These are phyloP conservation scores for Thelaira solivaga DNA, from an alignment of 2,888 invertebrate genomes.

Conservation along the genomic window DNA sequence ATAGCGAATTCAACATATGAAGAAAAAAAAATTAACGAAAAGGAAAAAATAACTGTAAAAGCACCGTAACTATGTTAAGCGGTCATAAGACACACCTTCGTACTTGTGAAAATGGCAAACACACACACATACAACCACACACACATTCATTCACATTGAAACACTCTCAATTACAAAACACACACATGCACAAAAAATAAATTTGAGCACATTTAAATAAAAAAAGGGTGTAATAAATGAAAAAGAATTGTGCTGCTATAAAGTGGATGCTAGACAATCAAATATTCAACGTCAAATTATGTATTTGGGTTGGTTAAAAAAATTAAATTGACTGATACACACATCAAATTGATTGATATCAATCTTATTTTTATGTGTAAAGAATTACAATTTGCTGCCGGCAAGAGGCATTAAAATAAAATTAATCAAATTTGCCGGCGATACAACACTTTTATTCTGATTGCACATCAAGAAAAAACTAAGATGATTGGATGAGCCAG, in stretches of 20 bases:
- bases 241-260: not conserved
- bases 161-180: not conserved
- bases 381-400: too few relatives aligned
- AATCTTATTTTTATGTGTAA: too few relatives aligned
- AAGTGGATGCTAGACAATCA: too few relatives aligned
- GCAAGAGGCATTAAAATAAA: too few relatives aligned
- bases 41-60: conserved; percentile 39
- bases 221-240: conserved; percentile 23
- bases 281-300: too few relatives aligned
- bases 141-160: conserved; percentile 18
- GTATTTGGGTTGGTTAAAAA: too few relatives aligned
- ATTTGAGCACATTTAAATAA: not conserved
- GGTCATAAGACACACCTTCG: conserved; percentile 61
- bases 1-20: not conserved
- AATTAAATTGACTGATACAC: too few relatives aligned
- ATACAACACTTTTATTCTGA: too few relatives aligned
- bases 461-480: too few relatives aligned
- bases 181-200: not conserved
- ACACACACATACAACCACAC: conserved; percentile 39
- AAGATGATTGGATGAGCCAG: too few relatives aligned
- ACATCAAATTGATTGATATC: too few relatives aligned
- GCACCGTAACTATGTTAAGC: conserved; percentile 59
- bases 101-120: not conserved
- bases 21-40: not conserved
- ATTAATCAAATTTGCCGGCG: too few relatives aligned